Percentiles rank a stretch among this genome's conserved stretches.
These are phyloP conservation scores for Intoshia linei DNA, from an alignment of 1,140 invertebrate species.

Conservation along the genomic window DNA sequence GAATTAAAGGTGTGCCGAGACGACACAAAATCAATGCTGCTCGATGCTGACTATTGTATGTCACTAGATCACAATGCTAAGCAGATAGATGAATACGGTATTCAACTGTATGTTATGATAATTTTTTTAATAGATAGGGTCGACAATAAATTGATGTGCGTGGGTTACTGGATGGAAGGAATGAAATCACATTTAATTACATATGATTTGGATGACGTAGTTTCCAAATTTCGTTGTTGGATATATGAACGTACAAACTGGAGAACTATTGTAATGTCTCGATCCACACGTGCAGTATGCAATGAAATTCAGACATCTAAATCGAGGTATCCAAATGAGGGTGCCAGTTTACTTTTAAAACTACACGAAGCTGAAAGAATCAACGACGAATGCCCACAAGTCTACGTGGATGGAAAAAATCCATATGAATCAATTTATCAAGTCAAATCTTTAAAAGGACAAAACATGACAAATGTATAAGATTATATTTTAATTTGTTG, in stretches of 20 bases:
- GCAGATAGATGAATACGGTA: slow-evolving; percentile 34
- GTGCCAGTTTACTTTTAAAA: slow-evolving; percentile 52
- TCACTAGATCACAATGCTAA: slow-evolving; percentile 67
- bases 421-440: slow-evolving; percentile 1
- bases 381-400: too few relatives aligned
- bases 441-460: neutral
- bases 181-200: slow-evolving; percentile 78
- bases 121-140: slow-evolving; percentile 36
- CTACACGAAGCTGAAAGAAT: slow-evolving; percentile 66
- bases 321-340: slow-evolving; percentile 49
- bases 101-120: neutral
- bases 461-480: neutral
- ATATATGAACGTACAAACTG: slow-evolving; percentile 70
- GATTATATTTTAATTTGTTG: neutral
- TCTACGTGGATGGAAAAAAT: slow-evolving; percentile 12
- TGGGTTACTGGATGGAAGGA: slow-evolving; percentile 90
- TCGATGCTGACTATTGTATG: slow-evolving; percentile 71
- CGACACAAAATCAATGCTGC: slow-evolving; percentile 58
- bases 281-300: slow-evolving; percentile 58
- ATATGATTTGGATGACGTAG: slow-evolving; percentile 69
- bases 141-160: slow-evolving; percentile 78
- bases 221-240: slow-evolving; percentile 79
- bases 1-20: slow-evolving; percentile 42
- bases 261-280: slow-evolving; percentile 52
- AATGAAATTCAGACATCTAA: slow-evolving; percentile 54